A percentile compares a stretch with the other conserved stretches of the same genome.
Conservation (phyloP, 2,888 invertebrate species). For the Eristalis arbustorum region DNA sequence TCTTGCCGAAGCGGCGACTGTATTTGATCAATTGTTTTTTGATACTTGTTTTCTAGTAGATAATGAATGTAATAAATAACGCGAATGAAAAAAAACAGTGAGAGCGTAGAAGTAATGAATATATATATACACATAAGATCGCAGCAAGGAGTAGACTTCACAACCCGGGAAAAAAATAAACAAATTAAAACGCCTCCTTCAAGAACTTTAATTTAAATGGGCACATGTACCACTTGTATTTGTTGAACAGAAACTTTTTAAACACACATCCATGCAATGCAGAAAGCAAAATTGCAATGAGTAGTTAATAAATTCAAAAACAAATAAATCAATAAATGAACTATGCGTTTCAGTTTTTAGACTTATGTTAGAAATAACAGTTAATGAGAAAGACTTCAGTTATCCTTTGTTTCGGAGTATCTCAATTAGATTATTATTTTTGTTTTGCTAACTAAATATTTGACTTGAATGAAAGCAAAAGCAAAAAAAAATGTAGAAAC, state of each 20-base stretch:
- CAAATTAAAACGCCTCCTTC: not conserved
- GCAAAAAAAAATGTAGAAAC: slow-evolving; percentile 4
- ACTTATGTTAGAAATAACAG: slow-evolving; percentile 33
- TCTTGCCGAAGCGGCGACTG: slow-evolving; percentile 27
- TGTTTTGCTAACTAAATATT: slow-evolving; percentile 8
- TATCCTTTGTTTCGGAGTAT: slow-evolving; percentile 27
- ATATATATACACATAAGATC: not conserved
- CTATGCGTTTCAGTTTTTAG: slow-evolving; percentile 51
- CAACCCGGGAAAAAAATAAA: slow-evolving; percentile 1
- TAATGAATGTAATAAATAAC: slow-evolving; percentile 52
- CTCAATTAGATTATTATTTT: slow-evolving; percentile 3
- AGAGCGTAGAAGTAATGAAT: slow-evolving; percentile 36
- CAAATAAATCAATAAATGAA: not conserved
- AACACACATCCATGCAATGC: slow-evolving; percentile 1
- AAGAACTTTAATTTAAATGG: slow-evolving; percentile 5
- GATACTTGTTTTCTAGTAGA: slow-evolving; percentile 59
- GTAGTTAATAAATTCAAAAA: not conserved
- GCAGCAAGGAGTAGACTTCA: slow-evolving; percentile 1
- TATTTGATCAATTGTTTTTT: slow-evolving; percentile 13
- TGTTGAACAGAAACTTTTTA: slow-evolving; percentile 6
- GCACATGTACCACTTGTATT: slow-evolving; percentile 14
- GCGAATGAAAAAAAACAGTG: slow-evolving; percentile 22
- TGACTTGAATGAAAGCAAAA: slow-evolving; percentile 6
- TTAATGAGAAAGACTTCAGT: slow-evolving; percentile 4
- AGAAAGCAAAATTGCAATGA: not conserved